Evolutionary conservation across 2,113 vertebrate species (phyloP).

Genomic region (Epinephelus cyanopodus): DNA sequence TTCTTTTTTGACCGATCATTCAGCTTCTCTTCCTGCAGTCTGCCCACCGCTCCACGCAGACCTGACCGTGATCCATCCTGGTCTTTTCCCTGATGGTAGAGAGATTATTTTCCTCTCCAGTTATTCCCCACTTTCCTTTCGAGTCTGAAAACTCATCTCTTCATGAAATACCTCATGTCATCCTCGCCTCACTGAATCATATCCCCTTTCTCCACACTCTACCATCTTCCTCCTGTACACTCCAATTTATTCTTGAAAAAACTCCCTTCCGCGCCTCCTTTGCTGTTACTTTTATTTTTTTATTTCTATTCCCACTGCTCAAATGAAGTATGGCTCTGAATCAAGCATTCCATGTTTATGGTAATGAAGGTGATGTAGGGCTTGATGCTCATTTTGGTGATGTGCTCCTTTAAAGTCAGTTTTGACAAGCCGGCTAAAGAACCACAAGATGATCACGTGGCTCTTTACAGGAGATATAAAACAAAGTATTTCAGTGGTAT

Average conservation of each 20-base stretch:
- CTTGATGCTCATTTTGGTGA: neutral
- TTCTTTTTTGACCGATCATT: neutral
- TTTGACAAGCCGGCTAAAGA: neutral
- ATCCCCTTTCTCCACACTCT: conserved; percentile 22
- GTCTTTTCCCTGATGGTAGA: conserved; percentile 9
- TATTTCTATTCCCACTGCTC: conserved; percentile 4
- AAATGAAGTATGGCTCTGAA: neutral
- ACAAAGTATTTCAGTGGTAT: neutral
- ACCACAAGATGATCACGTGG: neutral
- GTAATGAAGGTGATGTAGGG: neutral
- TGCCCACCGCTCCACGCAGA: neutral
- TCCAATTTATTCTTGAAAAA: conserved; percentile 14
- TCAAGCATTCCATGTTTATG: neutral
- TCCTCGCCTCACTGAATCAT: conserved; percentile 43
- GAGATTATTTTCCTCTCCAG: conserved; percentile 10
- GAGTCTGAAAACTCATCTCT: conserved; percentile 37
- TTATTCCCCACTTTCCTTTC: conserved; percentile 10
- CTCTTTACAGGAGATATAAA: neutral
- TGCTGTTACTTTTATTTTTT: conserved; percentile 25
- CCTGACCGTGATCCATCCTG: neutral
- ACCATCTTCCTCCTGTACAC: neutral
- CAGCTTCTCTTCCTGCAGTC: conserved; percentile 8
- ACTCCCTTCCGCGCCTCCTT: neutral
- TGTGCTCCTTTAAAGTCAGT: neutral
- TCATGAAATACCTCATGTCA: conserved; percentile 36